Evolutionary conservation across 2,113 vertebrate genomes (phyloP).

Genomic region (Merops nubicus): DNA sequence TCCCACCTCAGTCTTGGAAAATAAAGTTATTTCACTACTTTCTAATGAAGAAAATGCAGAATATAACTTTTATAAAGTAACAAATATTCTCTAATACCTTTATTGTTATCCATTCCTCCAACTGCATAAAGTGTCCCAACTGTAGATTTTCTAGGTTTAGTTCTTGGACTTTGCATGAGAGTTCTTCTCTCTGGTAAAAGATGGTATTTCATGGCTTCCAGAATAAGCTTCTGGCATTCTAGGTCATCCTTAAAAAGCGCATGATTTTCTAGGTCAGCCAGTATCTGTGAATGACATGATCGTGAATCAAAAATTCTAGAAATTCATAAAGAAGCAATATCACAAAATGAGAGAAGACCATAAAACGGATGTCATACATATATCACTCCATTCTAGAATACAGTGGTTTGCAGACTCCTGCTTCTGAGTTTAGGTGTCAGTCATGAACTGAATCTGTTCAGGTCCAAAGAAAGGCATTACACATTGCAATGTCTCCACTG

Average conservation of each 20-base stretch:
- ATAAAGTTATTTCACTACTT: neutral
- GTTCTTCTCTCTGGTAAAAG: constrained; percentile 84
- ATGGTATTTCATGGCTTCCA: constrained; percentile 87
- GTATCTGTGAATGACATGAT: constrained; percentile 73
- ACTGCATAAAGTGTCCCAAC: constrained; percentile 83
- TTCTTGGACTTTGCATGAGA: constrained; percentile 84
- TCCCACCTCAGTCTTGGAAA: rapidly evolving
- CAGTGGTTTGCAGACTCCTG: neutral
- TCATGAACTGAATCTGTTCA: neutral
- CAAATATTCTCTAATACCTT: constrained; percentile 72
- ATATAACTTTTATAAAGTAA: neutral
- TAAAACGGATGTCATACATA: rapidly evolving
- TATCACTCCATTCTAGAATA: neutral
- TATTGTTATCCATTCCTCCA: constrained; percentile 85
- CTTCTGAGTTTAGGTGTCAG: neutral
- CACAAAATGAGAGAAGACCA: neutral
- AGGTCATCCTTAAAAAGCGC: constrained; percentile 83
- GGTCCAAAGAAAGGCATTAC: neutral
- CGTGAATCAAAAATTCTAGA: neutral
- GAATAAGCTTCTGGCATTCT: constrained; percentile 84
- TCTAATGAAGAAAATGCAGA: neutral
- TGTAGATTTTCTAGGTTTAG: constrained; percentile 84
- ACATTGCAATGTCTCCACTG: neutral
- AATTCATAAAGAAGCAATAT: neutral
- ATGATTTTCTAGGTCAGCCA: constrained; percentile 85